These are phyloP conservation scores for Trogon surrucura DNA, from an alignment of 2,113 vertebrate genomes.

Conservation along the genomic window DNA sequence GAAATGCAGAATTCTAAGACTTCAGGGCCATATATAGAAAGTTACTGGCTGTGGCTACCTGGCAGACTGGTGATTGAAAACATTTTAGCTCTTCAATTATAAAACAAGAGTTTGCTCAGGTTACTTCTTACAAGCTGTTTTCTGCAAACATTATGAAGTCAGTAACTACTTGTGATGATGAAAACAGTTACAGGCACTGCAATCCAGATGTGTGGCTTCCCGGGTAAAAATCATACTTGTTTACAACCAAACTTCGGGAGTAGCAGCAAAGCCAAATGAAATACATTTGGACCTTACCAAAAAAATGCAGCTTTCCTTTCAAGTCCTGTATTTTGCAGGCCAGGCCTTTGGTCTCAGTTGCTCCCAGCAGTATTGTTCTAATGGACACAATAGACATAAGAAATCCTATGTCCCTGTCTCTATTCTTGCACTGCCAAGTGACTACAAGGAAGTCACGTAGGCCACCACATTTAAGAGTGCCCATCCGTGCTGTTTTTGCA, in stretches of 20 bases:
- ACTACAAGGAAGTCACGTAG: background rate
- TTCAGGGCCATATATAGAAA: background rate
- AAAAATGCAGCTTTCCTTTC: conserved; percentile 44
- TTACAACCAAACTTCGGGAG: conserved; percentile 32
- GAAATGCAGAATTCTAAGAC: background rate
- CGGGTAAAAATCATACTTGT: conserved; percentile 20
- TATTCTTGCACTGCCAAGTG: conserved; percentile 47
- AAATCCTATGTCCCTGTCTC: conserved; percentile 12
- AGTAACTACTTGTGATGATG: background rate
- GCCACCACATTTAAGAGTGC: background rate
- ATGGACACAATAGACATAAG: conserved; percentile 53
- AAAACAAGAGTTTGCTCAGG: background rate
- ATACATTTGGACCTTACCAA: conserved; percentile 50
- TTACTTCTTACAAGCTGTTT: background rate
- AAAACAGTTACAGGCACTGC: background rate
- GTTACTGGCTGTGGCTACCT: background rate
- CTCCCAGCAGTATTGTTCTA: conserved; percentile 45
- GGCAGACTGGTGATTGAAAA: background rate
- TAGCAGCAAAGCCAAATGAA: conserved; percentile 22
- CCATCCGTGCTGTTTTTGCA: background rate
- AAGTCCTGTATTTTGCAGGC: conserved; percentile 41
- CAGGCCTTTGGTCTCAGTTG: conserved; percentile 42
- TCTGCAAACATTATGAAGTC: background rate
- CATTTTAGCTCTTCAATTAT: background rate
- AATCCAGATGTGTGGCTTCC: conserved; percentile 51